phyloP scores from a whole-genome alignment of 2,113 vertebrate genomes.

The Xenus cinereus region DNA sequence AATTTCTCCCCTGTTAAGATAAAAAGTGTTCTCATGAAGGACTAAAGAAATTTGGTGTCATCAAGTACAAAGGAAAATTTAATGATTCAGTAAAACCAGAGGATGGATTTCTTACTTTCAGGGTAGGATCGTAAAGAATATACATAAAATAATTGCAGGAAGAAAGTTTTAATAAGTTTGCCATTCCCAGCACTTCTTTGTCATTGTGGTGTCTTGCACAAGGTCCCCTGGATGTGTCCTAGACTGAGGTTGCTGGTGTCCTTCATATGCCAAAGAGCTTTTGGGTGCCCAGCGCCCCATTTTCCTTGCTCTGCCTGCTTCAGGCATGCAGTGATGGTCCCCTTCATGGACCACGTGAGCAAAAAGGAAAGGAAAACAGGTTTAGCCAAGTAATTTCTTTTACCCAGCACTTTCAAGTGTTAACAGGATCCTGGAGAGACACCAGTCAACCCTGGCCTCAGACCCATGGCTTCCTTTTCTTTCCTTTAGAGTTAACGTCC shows the following conservation, averaged over 20 bases:
- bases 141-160: conserved; percentile 31
- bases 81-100: neutral
- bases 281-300: rapidly evolving
- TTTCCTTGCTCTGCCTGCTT: neutral
- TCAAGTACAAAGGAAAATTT: neutral
- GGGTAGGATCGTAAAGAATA: neutral
- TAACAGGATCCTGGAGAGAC: neutral
- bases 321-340: neutral
- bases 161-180: conserved; percentile 18
- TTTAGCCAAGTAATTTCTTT: neutral
- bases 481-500: neutral
- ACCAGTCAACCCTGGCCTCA: neutral
- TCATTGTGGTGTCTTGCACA: neutral
- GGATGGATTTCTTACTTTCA: neutral
- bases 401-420: neutral
- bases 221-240: neutral
- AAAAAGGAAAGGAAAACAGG: neutral
- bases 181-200: neutral
- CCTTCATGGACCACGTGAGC: neutral
- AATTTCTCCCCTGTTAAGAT: neutral
- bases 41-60: neutral
- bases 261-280: neutral
- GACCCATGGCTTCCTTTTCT: neutral
- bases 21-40: neutral
- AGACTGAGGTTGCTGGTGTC: neutral